Conservation (phyloP, 2,797 vertebrate species). For the Sciurus carolinensis region DNA sequence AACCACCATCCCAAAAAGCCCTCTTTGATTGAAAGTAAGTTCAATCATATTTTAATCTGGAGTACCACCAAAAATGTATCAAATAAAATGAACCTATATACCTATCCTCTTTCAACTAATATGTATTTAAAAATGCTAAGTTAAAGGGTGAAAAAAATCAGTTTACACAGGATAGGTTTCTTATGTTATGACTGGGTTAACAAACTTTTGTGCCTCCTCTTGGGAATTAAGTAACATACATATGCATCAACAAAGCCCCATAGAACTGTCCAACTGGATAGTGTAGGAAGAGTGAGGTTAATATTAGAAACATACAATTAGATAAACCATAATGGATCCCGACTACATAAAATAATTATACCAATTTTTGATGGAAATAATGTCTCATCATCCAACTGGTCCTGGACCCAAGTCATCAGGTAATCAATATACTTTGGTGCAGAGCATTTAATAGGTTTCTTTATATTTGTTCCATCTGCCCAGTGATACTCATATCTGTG, state of each 20-base stretch:
- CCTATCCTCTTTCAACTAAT: not conserved
- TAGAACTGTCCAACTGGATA: not conserved
- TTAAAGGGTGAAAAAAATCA: not conserved
- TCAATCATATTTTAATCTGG: not conserved
- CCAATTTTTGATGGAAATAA: conserved; percentile 99
- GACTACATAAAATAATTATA: conserved; percentile 82
- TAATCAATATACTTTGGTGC: conserved; percentile 99
- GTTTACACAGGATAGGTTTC: not conserved
- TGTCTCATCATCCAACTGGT: conserved; percentile 98
- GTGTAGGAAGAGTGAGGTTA: not conserved
- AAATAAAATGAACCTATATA: not conserved
- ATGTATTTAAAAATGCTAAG: not conserved
- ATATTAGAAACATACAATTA: conserved; percentile 38
- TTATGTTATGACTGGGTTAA: not conserved
- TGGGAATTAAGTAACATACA: not conserved
- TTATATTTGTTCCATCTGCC: conserved; percentile 99
- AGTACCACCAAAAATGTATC: not conserved
- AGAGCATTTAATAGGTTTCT: conserved; percentile 99
- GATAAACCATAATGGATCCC: not conserved
- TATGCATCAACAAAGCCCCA: not conserved
- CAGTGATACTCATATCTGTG: conserved; percentile 98
- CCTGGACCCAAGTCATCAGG: conserved; percentile 99
- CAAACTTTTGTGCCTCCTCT: not conserved
- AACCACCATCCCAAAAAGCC: not conserved
- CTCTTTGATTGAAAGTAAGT: not conserved